Base-by-base conservation (phyloP, 2,888 invertebrate species). In the Parelbella ahira region DNA sequence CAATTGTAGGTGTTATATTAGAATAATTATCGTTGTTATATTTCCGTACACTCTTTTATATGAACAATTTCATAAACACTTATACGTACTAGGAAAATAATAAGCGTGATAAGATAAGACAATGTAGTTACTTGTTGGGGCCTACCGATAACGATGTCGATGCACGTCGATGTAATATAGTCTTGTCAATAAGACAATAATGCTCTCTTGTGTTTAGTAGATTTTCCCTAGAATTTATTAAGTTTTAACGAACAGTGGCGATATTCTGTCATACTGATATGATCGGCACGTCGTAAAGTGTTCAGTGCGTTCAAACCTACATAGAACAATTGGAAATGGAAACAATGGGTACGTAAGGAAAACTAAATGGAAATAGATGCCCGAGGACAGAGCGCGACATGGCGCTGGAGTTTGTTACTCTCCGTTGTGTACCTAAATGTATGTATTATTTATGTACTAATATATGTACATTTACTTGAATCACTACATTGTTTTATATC, bases 51-150 rank as follows among this genome's bases (percentile, higher is more conserved):
- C n/a, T n/a, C n/a, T n/a, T n/a, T n/a, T n/a, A n/a, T n/a, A n/a
- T n/a, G n/a, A n/a, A n/a, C n/a, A 38, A 32, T 37, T 15, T 32
- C 38, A n/a, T 44, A 44, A 41, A 28, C 33, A 49, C 45, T 45
- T 49, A 37, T 44, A 49, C 51, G 49, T 48, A 51, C 47, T 33
- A 56, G 51, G 47, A 58, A 39, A 54, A 54, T 48, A 50, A 50
- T 56, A 53, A 39, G 53, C 59, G 60, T 57, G 84, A 84, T 84
- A 80, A 83, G 84, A 84, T 84, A 83, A 82, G 69, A 70, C 74
- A 67, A 79, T 78, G 73, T 78, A 73, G 63, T 67, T 51, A 71
- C 64, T 68, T 67, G 68, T 62, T 63, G 63, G 58, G 63, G 68
- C 58, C 68, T 66, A 62, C 52, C 63, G 84, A 83, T 86, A 84